Evolutionary conservation across 53 echinoderm and acorn worm species (phyloP).

Genomic region (Paracentrotus lividus): DNA sequence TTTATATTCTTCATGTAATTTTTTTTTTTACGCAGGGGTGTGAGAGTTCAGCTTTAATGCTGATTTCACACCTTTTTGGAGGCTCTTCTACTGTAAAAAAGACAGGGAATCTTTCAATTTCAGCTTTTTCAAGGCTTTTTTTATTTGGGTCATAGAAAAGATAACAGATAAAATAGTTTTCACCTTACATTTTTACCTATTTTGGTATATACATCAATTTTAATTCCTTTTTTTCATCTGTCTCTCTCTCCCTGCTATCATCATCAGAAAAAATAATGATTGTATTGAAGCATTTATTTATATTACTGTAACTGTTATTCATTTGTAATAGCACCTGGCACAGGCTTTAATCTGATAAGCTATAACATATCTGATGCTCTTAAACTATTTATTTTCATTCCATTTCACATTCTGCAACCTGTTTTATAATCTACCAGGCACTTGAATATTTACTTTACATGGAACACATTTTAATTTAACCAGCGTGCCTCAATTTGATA

Average conservation of each 20-base stretch:
- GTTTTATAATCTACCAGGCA: neutral
- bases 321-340: neutral
- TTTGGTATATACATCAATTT: neutral
- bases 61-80: too few species aligned
- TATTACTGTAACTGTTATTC: neutral
- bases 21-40: too few species aligned
- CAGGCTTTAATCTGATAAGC: neutral
- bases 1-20: too few species aligned
- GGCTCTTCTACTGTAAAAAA: too few species aligned
- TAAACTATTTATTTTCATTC: constrained; percentile 36
- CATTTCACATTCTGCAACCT: constrained; percentile 4
- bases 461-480: neutral
- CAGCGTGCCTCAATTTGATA: neutral
- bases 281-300: neutral
- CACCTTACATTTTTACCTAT: too few species aligned
- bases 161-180: too few species aligned
- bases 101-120: too few species aligned
- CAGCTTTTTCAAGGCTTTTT: too few species aligned
- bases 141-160: too few species aligned
- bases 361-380: neutral
- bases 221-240: neutral
- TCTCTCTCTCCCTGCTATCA: neutral
- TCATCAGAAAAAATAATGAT: neutral
- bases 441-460: too few species aligned
- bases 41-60: too few species aligned